A percentile compares a stretch with the other conserved stretches of the same genome.
These are phyloP conservation scores for Anthopleura xanthogrammica DNA, from an alignment of 92 coral and sea anemone species.

Conservation along the genomic window DNA sequence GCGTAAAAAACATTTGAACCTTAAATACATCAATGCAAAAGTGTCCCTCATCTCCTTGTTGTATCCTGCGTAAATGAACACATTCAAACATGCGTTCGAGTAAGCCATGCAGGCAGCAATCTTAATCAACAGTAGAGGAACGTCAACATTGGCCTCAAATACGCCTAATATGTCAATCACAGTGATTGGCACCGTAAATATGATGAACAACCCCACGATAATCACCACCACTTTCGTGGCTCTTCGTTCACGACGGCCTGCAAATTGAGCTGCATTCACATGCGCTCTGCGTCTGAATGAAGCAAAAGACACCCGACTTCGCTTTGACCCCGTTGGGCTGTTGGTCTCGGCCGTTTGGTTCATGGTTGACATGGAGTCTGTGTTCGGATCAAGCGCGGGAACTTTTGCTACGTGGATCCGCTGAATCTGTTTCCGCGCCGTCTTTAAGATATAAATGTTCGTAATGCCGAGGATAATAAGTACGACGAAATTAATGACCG, in stretches of 20 bases:
- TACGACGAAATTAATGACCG: constrained; percentile 74
- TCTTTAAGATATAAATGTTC: constrained; percentile 73
- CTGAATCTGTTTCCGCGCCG: constrained; percentile 76
- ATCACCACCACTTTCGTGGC: constrained; percentile 83
- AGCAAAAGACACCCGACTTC: constrained; percentile 8
- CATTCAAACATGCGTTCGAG: constrained; percentile 84
- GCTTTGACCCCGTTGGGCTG: constrained; percentile 16
- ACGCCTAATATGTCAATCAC: constrained; percentile 74
- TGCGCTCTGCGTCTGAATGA: constrained; percentile 8
- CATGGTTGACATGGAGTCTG: constrained; percentile 36
- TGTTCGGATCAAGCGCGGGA: constrained; percentile 25
- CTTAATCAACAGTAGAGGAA: constrained; percentile 70
- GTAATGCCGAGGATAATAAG: constrained; percentile 66
- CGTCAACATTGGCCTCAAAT: constrained; percentile 56
- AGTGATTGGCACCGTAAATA: constrained; percentile 88
- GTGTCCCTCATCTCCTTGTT: constrained; percentile 84
- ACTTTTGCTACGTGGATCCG: constrained; percentile 58
- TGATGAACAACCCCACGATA: constrained; percentile 79
- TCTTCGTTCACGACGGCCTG: constrained; percentile 52
- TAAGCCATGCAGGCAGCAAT: constrained; percentile 87
- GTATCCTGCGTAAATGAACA: constrained; percentile 90
- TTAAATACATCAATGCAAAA: constrained; percentile 50
- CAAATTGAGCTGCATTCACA: constrained; percentile 14
- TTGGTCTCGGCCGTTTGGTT: constrained; percentile 28
- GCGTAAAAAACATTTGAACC: constrained; percentile 18